These are phyloP conservation scores for Synergus umbraculus DNA, from an alignment of 2,888 invertebrate species.

Conservation along the genomic window DNA sequence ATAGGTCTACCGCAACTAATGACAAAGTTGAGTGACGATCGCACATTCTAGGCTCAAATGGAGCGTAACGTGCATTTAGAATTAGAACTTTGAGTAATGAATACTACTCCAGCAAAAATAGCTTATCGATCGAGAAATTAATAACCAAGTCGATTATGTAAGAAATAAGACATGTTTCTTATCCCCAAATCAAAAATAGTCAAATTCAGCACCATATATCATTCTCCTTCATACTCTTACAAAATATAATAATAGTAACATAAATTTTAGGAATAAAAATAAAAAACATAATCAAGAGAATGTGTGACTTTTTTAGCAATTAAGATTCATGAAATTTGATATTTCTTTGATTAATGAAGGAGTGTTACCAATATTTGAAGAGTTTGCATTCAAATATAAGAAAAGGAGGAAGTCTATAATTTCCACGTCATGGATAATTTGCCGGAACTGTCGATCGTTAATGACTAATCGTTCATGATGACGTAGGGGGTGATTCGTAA, in stretches of 20 bases:
- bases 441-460: slow-evolving; percentile 68
- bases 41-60: slow-evolving; percentile 46
- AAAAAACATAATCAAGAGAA: too few relatives aligned
- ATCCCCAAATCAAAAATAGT: not conserved
- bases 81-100: slow-evolving; percentile 32
- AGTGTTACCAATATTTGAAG: not conserved
- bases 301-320: too few relatives aligned
- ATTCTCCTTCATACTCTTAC: too few relatives aligned
- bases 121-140: not conserved
- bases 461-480: slow-evolving; percentile 68
- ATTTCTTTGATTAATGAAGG: not conserved
- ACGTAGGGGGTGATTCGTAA: slow-evolving; percentile 54
- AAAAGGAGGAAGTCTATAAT: slow-evolving; percentile 41
- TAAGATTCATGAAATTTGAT: not conserved
- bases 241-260: too few relatives aligned
- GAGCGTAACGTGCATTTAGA: slow-evolving; percentile 43
- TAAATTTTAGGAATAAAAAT: too few relatives aligned
- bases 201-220: not conserved
- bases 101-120: not conserved
- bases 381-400: not conserved
- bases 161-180: not conserved
- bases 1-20: slow-evolving; percentile 35
- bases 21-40: slow-evolving; percentile 44
- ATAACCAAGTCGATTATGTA: not conserved
- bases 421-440: slow-evolving; percentile 57